A percentile compares a stretch with the other conserved stretches of the same genome.
phyloP scores from a whole-genome alignment of 1,140 invertebrate genomes.

The Drosophila nannoptera region DNA sequence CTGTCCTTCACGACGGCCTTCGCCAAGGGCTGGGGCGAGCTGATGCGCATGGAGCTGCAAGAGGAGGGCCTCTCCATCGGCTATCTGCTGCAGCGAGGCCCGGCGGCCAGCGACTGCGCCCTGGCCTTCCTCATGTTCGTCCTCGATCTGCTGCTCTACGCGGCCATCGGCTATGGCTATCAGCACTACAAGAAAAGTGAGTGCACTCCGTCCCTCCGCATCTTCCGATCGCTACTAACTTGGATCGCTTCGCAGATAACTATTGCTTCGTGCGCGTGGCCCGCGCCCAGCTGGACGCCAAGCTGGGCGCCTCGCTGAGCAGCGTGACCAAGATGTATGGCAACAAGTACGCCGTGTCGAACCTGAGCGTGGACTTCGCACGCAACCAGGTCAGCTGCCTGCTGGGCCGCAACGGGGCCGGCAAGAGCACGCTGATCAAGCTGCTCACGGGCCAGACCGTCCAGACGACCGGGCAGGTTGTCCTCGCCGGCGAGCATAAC shows the following conservation, averaged over 20 bases:
- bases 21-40: constrained; percentile 82
- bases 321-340: constrained; percentile 80
- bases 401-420: constrained; percentile 92
- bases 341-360: constrained; percentile 82
- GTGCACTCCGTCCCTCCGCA: constrained; percentile 6
- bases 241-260: constrained; percentile 41
- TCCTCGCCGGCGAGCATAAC: constrained; percentile 77
- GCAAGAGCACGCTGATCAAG: constrained; percentile 90
- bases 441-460: constrained; percentile 84
- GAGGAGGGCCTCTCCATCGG: constrained; percentile 78
- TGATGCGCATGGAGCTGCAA: constrained; percentile 82
- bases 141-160: constrained; percentile 80
- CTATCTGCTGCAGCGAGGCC: constrained; percentile 74
- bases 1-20: constrained; percentile 82
- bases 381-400: constrained; percentile 85
- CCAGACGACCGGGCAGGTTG: constrained; percentile 82
- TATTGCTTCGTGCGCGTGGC: constrained; percentile 67
- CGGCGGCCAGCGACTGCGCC: constrained; percentile 63
- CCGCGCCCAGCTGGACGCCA: constrained; percentile 64
- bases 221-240: not conserved
- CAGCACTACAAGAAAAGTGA: constrained; percentile 62
- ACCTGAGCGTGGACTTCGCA: constrained; percentile 81
- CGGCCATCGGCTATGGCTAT: constrained; percentile 79
- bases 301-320: constrained; percentile 80
- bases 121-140: constrained; percentile 79